These are phyloP conservation scores for Semnopithecus entellus DNA, from an alignment of 2,113 vertebrate species.

Conservation along the genomic window DNA sequence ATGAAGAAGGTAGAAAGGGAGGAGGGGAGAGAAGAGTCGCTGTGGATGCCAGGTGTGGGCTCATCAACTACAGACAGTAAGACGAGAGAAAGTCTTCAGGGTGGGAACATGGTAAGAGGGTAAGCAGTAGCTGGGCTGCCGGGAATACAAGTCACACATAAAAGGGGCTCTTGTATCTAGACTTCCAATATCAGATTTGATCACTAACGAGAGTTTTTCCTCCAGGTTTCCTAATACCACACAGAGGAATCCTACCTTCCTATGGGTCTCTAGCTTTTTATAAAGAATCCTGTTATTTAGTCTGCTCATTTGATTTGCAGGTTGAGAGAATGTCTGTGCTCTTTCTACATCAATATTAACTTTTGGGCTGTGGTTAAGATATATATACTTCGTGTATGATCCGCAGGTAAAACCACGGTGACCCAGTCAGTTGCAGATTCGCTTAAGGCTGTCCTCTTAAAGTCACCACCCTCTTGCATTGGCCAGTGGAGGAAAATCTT, in stretches of 20 bases:
- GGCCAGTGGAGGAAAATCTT: slow-evolving; percentile 90
- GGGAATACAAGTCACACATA: neutral
- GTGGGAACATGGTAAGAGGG: rapidly evolving
- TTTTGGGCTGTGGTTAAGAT: neutral
- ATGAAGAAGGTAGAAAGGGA: too few species aligned
- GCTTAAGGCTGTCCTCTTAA: slow-evolving; percentile 87
- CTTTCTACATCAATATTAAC: neutral
- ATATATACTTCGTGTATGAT: neutral
- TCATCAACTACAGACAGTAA: neutral
- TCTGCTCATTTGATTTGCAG: neutral
- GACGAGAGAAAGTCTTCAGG: neutral
- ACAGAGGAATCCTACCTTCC: neutral
- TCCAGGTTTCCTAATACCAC: neutral
- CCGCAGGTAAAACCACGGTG: slow-evolving; percentile 93
- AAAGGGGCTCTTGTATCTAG: too few species aligned
- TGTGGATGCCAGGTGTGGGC: neutral
- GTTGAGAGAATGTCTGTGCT: rapidly evolving
- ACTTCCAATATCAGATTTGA: rapidly evolving
- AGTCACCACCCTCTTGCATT: slow-evolving; percentile 90
- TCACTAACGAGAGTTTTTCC: rapidly evolving
- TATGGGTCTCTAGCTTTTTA: rapidly evolving
- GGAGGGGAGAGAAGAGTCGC: rapidly evolving
- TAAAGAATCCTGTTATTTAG: neutral
- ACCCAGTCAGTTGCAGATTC: slow-evolving; percentile 87
- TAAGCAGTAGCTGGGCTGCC: too few species aligned